Evolutionary conservation across 1,140 invertebrate species (phyloP).

Genomic region (Aphelinus certus): DNA sequence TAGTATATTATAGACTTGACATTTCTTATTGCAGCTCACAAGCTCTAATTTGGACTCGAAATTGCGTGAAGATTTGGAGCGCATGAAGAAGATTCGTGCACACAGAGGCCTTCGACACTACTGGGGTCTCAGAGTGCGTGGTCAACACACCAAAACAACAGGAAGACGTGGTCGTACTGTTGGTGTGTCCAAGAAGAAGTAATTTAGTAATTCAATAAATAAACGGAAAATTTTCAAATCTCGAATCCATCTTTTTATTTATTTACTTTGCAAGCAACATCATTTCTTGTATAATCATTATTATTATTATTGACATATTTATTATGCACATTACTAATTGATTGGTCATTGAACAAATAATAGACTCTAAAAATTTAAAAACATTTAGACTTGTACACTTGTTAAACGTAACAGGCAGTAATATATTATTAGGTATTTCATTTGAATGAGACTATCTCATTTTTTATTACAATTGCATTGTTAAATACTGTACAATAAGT

Average conservation of each 20-base stretch:
- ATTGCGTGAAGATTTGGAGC: conserved; percentile 97
- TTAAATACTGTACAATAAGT: conserved; percentile 33
- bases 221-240: not conserved
- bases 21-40: conserved; percentile 72
- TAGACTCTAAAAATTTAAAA: conserved; percentile 36
- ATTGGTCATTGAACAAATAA: conserved; percentile 21
- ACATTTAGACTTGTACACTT: conserved; percentile 30
- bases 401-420: conserved; percentile 29
- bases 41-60: conserved; percentile 95
- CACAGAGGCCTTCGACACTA: conserved; percentile 98
- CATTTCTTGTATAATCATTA: conserved; percentile 18
- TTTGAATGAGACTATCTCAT: too few species aligned
- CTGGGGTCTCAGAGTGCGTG: conserved; percentile 97
- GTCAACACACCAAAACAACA: conserved; percentile 99
- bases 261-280: conserved; percentile 26
- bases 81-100: conserved; percentile 96
- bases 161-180: conserved; percentile 98
- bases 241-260: not conserved
- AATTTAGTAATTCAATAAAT: conserved; percentile 59
- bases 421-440: not conserved
- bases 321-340: conserved; percentile 14
- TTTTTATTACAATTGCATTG: conserved; percentile 24
- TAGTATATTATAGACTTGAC: too few species aligned
- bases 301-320: conserved; percentile 23
- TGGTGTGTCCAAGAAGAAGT: conserved; percentile 99